Conservation (phyloP, 2,113 vertebrate genomes). For the Tragulus kanchil region DNA sequence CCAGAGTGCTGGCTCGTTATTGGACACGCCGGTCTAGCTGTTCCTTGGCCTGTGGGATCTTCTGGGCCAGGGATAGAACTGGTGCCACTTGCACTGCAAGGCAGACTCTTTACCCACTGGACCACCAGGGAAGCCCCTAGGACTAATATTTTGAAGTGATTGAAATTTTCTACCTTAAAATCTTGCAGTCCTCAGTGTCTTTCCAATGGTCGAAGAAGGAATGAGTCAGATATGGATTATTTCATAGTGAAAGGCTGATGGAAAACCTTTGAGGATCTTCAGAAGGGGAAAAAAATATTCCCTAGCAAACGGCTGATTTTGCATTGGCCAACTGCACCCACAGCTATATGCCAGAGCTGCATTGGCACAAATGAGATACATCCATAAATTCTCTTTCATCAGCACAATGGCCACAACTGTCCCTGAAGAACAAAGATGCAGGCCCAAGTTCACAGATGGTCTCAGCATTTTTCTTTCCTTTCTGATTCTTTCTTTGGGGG, state of each 20-base stretch:
- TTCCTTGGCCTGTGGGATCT: too few species aligned
- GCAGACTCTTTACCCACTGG: too few species aligned
- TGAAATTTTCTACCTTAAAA: slow-evolving; percentile 37
- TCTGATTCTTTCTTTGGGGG: background rate
- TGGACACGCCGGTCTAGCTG: too few species aligned
- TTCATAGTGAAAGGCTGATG: background rate
- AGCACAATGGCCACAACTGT: background rate
- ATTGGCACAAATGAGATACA: background rate
- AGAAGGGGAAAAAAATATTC: slow-evolving; percentile 25
- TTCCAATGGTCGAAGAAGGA: background rate
- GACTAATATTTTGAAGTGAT: background rate
- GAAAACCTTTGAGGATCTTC: slow-evolving; percentile 21
- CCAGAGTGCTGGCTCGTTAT: too few species aligned
- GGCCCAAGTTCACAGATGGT: background rate
- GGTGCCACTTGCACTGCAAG: too few species aligned
- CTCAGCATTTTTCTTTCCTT: slow-evolving; percentile 1
- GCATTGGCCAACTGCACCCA: background rate
- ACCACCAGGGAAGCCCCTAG: too few species aligned
- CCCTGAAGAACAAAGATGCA: background rate
- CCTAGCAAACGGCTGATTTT: slow-evolving; percentile 18
- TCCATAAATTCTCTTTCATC: background rate
- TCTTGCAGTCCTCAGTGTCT: background rate
- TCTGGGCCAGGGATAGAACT: too few species aligned
- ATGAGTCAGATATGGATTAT: background rate
- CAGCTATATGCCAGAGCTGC: background rate